phyloP scores from a whole-genome alignment of 2,797 vertebrate species.

The Malacoraja senta region DNA sequence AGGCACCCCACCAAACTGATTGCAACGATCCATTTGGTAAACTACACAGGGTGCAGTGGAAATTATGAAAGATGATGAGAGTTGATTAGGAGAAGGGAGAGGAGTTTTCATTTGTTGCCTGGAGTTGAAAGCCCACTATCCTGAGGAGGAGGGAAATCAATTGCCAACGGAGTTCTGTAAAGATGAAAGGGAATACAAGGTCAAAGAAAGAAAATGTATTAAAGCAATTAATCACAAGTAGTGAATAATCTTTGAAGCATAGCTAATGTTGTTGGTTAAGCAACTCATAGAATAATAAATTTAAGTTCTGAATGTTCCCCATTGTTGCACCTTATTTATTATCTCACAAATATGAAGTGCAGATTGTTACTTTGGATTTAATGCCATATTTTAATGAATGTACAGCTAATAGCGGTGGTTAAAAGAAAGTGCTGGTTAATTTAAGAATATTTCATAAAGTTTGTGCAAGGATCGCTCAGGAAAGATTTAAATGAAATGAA shows the following conservation, averaged over 20 bases:
- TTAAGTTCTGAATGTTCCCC: background rate
- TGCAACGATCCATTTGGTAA: background rate
- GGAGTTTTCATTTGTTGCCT: background rate
- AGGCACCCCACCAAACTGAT: background rate
- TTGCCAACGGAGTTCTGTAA: background rate
- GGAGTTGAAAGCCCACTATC: background rate
- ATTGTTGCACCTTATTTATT: background rate
- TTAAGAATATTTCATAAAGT: background rate
- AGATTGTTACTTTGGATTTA: background rate
- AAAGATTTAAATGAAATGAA: background rate
- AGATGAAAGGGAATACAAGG: background rate
- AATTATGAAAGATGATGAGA: background rate
- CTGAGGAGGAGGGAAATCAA: background rate
- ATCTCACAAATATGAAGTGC: background rate
- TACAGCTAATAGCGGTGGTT: background rate
- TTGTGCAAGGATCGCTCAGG: background rate
- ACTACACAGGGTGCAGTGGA: background rate
- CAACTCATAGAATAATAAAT: background rate
- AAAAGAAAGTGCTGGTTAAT: background rate
- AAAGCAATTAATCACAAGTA: background rate
- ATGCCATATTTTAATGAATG: background rate
- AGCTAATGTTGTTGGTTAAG: background rate
- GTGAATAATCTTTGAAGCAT: background rate
- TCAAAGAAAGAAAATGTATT: background rate
- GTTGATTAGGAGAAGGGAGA: background rate